Conservation (phyloP, 2,797 vertebrate genomes). For the Babyrousa celebensis region DNA sequence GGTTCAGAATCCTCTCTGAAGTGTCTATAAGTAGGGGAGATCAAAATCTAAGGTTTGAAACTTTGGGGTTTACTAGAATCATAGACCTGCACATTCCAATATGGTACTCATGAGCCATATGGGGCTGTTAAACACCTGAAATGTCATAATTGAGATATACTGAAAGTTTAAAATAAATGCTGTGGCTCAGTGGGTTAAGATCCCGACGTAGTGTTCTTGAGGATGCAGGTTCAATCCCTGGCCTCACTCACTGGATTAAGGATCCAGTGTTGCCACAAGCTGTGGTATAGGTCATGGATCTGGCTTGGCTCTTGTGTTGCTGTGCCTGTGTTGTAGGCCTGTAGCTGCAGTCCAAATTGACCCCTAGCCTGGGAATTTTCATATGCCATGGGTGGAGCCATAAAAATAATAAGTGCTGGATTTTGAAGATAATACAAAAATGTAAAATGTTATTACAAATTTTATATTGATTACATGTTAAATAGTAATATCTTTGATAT, state of each 20-base stretch:
- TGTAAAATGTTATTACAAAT: not conserved
- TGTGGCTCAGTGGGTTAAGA: too few relatives aligned
- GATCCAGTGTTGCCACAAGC: too few relatives aligned
- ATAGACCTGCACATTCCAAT: not conserved
- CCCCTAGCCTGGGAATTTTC: too few relatives aligned
- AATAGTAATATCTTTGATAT: constrained; percentile 19
- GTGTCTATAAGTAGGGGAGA: not conserved
- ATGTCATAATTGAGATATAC: not conserved
- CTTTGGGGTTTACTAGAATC: not conserved
- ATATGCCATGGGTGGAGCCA: too few relatives aligned
- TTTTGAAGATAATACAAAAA: constrained; percentile 57
- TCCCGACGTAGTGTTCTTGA: too few relatives aligned
- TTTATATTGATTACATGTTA: constrained; percentile 18
- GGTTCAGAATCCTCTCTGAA: not conserved
- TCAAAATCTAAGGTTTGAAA: not conserved
- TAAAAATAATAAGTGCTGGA: not conserved
- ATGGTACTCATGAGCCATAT: not conserved
- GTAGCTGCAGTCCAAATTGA: too few relatives aligned
- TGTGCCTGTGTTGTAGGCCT: too few relatives aligned
- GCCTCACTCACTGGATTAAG: too few relatives aligned
- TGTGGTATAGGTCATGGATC: too few relatives aligned
- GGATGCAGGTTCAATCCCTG: too few relatives aligned
- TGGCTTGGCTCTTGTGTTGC: too few relatives aligned
- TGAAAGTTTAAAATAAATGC: constrained; percentile 18
- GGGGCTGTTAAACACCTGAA: not conserved